phyloP scores from a whole-genome alignment of 2,888 invertebrate genomes.

The Scaptomyza flava region DNA sequence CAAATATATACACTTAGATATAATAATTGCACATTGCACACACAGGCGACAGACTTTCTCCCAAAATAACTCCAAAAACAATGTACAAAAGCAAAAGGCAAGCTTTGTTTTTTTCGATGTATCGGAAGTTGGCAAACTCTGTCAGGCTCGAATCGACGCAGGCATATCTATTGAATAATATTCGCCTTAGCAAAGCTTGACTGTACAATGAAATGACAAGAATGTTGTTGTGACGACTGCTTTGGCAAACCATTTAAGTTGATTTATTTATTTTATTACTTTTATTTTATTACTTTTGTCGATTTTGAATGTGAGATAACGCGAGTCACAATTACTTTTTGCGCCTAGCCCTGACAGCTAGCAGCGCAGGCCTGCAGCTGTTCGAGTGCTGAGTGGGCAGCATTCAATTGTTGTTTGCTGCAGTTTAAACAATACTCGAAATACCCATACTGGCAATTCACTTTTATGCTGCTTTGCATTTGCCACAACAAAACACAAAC shows the following conservation, averaged over 20 bases:
- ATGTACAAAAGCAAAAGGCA: conserved; percentile 20
- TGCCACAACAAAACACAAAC: conserved; percentile 7
- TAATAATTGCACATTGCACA: conserved; percentile 59
- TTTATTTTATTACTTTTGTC: conserved; percentile 8
- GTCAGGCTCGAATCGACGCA: conserved; percentile 49
- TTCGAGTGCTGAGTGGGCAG: conserved; percentile 50
- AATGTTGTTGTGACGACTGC: conserved; percentile 23
- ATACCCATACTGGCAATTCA: conserved; percentile 48
- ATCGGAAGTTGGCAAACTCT: conserved; percentile 66
- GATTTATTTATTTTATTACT: conserved; percentile 11
- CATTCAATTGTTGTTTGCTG: conserved; percentile 51
- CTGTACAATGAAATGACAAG: conserved; percentile 12
- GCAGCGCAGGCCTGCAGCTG: conserved; percentile 50
- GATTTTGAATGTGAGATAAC: conserved; percentile 35
- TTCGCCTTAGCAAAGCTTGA: background rate
- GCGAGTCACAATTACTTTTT: conserved; percentile 61
- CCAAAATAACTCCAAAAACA: conserved; percentile 43
- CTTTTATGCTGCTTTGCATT: conserved; percentile 68
- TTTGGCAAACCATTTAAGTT: conserved; percentile 3
- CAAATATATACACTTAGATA: conserved; percentile 21
- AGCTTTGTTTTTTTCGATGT: conserved; percentile 4
- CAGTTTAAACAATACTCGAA: background rate
- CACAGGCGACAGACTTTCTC: conserved; percentile 65
- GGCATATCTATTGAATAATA: too few relatives aligned
- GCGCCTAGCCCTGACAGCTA: conserved; percentile 71